Evolutionary conservation across 2,797 vertebrate genomes (phyloP), one percentile per base, ranked within the genome.

Genomic region (Propithecus perrieri): DNA sequence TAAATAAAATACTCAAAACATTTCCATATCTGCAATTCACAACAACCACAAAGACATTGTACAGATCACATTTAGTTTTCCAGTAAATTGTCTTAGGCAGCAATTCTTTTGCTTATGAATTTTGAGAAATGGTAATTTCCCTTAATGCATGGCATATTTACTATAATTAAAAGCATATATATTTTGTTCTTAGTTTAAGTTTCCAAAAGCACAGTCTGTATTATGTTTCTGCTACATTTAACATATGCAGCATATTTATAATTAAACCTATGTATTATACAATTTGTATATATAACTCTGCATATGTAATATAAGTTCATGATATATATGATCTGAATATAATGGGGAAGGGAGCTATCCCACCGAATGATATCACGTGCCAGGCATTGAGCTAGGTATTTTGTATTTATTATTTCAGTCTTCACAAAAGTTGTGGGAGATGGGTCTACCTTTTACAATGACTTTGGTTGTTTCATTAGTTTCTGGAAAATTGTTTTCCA

Each of bases 151-250:
- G 13, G 11, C 26, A 78, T 94, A 74, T 90, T 97, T 95, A 63
- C 55, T 94, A 24, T 17, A 96, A 90, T 88, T 57, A 48, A 97
- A 95, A 74, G 61, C 75, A 96, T 74, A 81, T 96, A 96, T 33
- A 35, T 75, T 95, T 96, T 97, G 33, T 72, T 88, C 4, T 85
- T 18, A 48, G 57, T 75, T 94, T 87, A 72, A 90, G 74, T 94
- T 98, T 96, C 65, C 53, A 91, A 97, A 95, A 90, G 86, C 74
- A 93, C 94, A 95, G 71, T 96, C 63, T 84, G 35, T 76, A 71
- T 89, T 93, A 92, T 85, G 12, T 88, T 91, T 53, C 53, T 89
- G 61, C 24, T 93, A 46, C 46, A 84, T 50, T 80, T 86, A 93
- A 95, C 20, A n/a, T 38, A 83, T 28, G 28, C 5, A 78, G 71